These are phyloP conservation scores for Archilochus colubris DNA, from an alignment of 2,113 vertebrate genomes.

Conservation along the genomic window DNA sequence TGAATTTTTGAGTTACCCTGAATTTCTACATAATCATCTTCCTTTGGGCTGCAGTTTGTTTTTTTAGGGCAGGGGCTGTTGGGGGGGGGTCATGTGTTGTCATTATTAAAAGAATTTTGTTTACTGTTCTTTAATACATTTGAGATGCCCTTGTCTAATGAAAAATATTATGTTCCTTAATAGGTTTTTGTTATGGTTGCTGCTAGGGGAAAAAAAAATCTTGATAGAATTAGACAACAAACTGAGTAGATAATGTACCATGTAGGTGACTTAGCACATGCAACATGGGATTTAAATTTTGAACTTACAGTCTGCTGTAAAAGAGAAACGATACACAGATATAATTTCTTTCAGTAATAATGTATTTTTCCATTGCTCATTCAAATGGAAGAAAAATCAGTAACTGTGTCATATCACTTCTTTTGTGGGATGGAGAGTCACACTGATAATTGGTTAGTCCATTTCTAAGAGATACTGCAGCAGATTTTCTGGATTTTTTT, in stretches of 20 bases:
- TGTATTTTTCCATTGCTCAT: slow-evolving; percentile 20
- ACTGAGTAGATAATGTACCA: slow-evolving; percentile 34
- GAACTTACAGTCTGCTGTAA: background rate
- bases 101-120: slow-evolving; percentile 15
- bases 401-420: background rate
- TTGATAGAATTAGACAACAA: slow-evolving; percentile 36
- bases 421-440: background rate
- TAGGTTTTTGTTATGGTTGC: slow-evolving; percentile 24
- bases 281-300: slow-evolving; percentile 32
- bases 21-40: background rate
- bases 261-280: slow-evolving; percentile 44
- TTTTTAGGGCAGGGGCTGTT: background rate
- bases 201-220: background rate
- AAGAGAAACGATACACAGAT: background rate
- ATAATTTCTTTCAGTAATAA: background rate
- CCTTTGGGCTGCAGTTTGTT: background rate
- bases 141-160: slow-evolving; percentile 36
- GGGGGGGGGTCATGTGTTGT: background rate
- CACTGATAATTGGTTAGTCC: slow-evolving; percentile 37
- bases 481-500: slow-evolving; percentile 27
- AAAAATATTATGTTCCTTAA: slow-evolving; percentile 25
- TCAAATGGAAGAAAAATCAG: background rate
- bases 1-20: background rate
- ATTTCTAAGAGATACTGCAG: slow-evolving; percentile 32
- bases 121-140: slow-evolving; percentile 8